A percentile compares a stretch with the other conserved stretches of the same genome.
Evolutionary conservation across 2,797 vertebrate species (phyloP).

Genomic region (Champsocephalus gunnari): DNA sequence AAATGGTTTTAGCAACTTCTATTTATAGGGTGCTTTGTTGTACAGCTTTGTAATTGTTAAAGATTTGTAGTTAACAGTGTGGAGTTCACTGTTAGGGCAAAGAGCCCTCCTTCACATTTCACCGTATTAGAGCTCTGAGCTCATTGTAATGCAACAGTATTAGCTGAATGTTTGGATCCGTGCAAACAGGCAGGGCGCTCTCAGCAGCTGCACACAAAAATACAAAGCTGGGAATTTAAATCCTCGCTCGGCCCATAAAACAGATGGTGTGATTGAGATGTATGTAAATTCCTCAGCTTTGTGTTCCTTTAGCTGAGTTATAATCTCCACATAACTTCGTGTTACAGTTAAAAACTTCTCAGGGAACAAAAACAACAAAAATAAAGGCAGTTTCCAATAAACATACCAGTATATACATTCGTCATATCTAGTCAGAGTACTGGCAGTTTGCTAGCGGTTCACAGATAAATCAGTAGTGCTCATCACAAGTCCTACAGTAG

Average conservation of each 20-base stretch:
- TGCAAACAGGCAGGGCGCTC: neutral
- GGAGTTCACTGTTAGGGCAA: constrained; percentile 10
- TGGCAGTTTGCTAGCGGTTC: neutral
- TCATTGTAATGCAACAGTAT: constrained; percentile 14
- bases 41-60: constrained; percentile 24
- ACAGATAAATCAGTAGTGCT: neutral
- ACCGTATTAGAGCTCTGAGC: constrained; percentile 22
- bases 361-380: too few species aligned
- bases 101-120: neutral
- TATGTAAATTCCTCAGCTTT: neutral
- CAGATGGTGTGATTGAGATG: constrained; percentile 8
- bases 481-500: neutral
- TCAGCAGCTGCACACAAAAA: neutral
- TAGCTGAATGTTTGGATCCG: constrained; percentile 14
- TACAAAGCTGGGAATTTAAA: constrained; percentile 11
- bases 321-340: neutral
- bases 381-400: too few species aligned
- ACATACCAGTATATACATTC: too few species aligned
- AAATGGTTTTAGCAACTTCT: neutral
- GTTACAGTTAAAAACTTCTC: too few species aligned
- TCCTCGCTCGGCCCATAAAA: neutral
- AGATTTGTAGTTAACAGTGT: constrained; percentile 22
- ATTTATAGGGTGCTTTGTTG: neutral
- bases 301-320: neutral
- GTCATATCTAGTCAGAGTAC: too few species aligned